Conservation (phyloP, 2,797 vertebrate species). For the Dromococcyx pavoninus region DNA sequence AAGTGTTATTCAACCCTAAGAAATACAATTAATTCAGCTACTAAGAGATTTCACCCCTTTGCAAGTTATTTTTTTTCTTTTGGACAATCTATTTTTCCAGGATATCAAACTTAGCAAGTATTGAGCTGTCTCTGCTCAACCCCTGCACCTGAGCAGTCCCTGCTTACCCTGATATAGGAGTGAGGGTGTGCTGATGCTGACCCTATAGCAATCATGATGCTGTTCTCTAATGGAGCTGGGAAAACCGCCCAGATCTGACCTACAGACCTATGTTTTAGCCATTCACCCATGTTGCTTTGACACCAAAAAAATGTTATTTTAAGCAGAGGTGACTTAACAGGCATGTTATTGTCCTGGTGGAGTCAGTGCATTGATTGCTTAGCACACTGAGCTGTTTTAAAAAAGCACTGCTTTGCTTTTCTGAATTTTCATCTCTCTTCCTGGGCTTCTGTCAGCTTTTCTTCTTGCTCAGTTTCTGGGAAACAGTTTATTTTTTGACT, state of each 20-base stretch:
- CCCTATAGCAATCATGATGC: not conserved
- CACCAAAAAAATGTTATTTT: not conserved
- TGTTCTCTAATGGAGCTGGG: not conserved
- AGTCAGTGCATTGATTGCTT: not conserved
- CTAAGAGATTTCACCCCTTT: not conserved
- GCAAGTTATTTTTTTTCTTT: not conserved
- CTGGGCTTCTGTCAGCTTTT: not conserved
- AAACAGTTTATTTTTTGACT: not conserved
- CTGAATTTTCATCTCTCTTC: not conserved
- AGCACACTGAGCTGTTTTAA: not conserved
- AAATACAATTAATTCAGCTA: not conserved
- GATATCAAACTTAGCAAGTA: not conserved
- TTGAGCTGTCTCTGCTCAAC: not conserved
- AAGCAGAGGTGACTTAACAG: not conserved
- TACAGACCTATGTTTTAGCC: not conserved
- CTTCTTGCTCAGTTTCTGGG: not conserved
- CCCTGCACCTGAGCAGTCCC: not conserved
- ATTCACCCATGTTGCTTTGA: not conserved
- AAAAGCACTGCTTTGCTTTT: not conserved
- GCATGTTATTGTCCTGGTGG: not conserved
- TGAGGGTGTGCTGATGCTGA: not conserved
- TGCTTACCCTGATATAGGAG: not conserved
- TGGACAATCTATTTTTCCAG: not conserved
- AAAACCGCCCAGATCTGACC: not conserved
- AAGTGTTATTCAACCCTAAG: not conserved